Conservation (phyloP, 1,140 invertebrate species). For the Teleopsis dalmanni region DNA sequence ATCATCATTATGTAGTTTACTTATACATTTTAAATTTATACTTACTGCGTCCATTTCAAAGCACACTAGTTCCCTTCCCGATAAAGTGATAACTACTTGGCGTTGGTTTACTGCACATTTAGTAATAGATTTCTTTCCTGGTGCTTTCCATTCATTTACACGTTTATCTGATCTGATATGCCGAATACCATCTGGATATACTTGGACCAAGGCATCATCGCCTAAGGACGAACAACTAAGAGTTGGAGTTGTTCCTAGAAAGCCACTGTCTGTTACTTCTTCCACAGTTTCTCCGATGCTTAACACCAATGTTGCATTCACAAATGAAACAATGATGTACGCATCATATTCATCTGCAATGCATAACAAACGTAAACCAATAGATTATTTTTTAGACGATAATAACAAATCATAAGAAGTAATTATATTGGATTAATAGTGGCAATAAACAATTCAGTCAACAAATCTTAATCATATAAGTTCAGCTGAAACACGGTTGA, state of each 20-base stretch:
- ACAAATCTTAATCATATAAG: conserved; percentile 38
- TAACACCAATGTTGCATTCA: conserved; percentile 97
- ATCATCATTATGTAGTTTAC: conserved; percentile 21
- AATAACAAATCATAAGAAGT: not conserved
- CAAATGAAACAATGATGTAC: conserved; percentile 99
- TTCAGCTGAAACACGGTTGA: conserved; percentile 45
- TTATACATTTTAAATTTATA: conserved; percentile 21
- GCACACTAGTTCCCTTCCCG: conserved; percentile 96
- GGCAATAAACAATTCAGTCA: conserved; percentile 25
- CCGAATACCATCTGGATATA: conserved; percentile 97
- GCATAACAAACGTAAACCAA: not conserved
- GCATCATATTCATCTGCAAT: conserved; percentile 92
- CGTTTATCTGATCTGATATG: conserved; percentile 96
- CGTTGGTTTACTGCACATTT: conserved; percentile 98
- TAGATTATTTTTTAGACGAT: not conserved
- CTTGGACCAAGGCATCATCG: conserved; percentile 95
- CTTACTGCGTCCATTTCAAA: conserved; percentile 99
- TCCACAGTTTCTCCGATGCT: conserved; percentile 99
- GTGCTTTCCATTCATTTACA: conserved; percentile 98
- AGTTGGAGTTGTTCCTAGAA: conserved; percentile 96
- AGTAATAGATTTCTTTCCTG: conserved; percentile 93
- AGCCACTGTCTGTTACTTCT: conserved; percentile 99
- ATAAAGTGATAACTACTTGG: conserved; percentile 96
- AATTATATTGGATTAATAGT: not conserved
- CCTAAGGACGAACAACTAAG: conserved; percentile 94